Evolutionary conservation across 2,797 vertebrate species (phyloP).

Genomic region (Smutsia temminckii): DNA sequence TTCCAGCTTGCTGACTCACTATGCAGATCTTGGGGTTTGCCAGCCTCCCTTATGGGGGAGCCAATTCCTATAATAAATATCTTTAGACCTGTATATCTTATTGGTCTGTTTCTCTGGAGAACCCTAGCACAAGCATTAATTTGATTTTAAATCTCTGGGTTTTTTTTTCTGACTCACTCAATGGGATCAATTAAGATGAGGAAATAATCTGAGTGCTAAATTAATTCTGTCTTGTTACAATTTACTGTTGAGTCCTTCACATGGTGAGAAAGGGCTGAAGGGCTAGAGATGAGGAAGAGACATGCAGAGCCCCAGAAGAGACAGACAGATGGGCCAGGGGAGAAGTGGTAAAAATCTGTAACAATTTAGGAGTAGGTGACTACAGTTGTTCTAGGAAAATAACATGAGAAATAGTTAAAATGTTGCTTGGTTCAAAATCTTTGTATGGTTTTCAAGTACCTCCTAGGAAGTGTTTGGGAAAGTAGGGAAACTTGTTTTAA

Average conservation of each 20-base stretch:
- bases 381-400: not conserved
- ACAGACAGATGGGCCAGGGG: not conserved
- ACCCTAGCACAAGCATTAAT: not conserved
- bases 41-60: not conserved
- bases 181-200: not conserved
- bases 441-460: not conserved
- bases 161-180: not conserved
- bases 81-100: not conserved
- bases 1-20: not conserved
- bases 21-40: not conserved
- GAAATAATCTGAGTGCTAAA: not conserved
- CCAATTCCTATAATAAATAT: not conserved
- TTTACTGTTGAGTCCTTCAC: not conserved
- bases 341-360: not conserved
- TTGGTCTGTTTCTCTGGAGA: not conserved
- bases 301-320: not conserved
- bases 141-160: constrained; percentile 3
- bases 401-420: not conserved
- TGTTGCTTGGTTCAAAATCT: not conserved
- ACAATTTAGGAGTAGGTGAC: not conserved
- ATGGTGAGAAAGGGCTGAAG: not conserved
- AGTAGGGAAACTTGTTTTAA: not conserved
- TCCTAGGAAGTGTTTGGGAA: not conserved
- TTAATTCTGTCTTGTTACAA: not conserved
- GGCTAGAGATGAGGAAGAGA: not conserved